A percentile compares a stretch with the other conserved stretches of the same genome.
Conservation (phyloP, 2,113 vertebrate species). For the Oreochromis tanganicae region DNA sequence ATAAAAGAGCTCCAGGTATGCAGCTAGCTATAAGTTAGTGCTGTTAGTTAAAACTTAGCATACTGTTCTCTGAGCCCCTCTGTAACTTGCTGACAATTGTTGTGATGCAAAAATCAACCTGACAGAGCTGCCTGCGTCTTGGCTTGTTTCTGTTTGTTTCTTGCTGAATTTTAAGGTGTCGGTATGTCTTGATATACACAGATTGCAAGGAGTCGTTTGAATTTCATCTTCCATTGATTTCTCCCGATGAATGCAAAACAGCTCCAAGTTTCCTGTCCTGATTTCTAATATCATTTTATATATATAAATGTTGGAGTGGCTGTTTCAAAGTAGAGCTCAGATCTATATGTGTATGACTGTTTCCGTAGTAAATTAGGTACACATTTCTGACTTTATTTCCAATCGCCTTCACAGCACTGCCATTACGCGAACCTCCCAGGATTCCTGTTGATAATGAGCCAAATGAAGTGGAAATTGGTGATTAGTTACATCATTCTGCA, state of each 20-base stretch:
- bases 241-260: not conserved
- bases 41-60: not conserved
- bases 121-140: not conserved
- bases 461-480: slow-evolving; percentile 55
- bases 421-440: not conserved
- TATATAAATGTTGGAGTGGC: not conserved
- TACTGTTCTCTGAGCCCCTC: not conserved
- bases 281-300: not conserved
- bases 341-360: not conserved
- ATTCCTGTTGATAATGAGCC: slow-evolving; percentile 25
- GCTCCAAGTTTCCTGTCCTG: not conserved
- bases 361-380: not conserved
- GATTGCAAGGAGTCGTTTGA: not conserved
- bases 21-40: not conserved
- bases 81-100: not conserved
- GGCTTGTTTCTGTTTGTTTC: not conserved
- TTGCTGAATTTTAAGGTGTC: not conserved
- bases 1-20: not conserved
- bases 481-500: not conserved
- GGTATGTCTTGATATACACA: not conserved
- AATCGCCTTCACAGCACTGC: not conserved
- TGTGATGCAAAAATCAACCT: not conserved
- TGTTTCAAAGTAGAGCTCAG: not conserved
- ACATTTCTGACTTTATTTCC: not conserved
- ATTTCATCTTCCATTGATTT: not conserved